Base-by-base conservation (phyloP, 2,797 vertebrate species). In the Oreochromis mossambicus region DNA sequence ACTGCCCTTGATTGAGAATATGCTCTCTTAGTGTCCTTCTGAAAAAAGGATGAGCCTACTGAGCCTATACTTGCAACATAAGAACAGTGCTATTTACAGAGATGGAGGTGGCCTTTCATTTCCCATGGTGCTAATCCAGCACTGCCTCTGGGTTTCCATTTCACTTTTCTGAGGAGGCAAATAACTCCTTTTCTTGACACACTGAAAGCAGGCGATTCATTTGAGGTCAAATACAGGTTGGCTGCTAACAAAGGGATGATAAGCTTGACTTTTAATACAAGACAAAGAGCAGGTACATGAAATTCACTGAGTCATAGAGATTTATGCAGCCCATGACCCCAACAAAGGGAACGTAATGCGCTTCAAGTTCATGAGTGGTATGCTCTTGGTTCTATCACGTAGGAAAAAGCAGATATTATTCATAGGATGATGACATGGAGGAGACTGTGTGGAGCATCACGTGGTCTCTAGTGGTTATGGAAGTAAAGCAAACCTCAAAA, bases 181-280 rank as follows among this genome's bases (percentile, higher is more conserved):
- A 84, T 75, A 75, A 75, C 43, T 50, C 43, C 32, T 75, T 50
- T 75, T 50, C 70, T 75, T 50, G 70, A 50, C 70, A 75, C 43
- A 50, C 70, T 81, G 81, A 84, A 52, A 82, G 84, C 51, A 79
- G 77, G 51, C 79, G 43, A 84, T 78, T 83, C 78, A 81, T 87
- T 54, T 3, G 77, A 83, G 86, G 86, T 90, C 80, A 86, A 52
- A 89, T 56, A 34, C 17, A 19, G 78, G 78, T 79, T 48, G 81
- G 81, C 84, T 76, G 79, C 82, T 78, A 77, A 91, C 88, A 87
- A 91, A 88, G 73, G 34, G 78, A 87, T 17, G 82, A 88, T 83
- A 81, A 81, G 80, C 61, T 76, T 73, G 86, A 86, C 84, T 91
- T 88, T 87, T 88, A 83, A 78, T 81, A 81, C 36, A 83, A 85